These are phyloP conservation scores for Euthynnus affinis DNA, from an alignment of 2,797 vertebrate species.

Conservation along the genomic window DNA sequence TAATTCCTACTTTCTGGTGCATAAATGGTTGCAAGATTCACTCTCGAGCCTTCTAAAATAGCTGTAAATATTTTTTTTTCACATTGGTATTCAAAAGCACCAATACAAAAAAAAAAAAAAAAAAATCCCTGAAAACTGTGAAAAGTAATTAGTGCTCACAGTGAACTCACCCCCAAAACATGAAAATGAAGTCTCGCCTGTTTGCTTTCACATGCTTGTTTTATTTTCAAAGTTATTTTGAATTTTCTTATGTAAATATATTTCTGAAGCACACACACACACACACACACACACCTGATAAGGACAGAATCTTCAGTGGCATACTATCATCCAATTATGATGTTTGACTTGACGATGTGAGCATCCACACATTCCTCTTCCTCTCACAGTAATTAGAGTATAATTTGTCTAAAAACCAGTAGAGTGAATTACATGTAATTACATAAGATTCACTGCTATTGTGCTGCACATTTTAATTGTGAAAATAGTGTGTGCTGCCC, in stretches of 20 bases:
- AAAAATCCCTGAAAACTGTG: background rate
- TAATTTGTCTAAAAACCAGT: background rate
- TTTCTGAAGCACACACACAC: background rate
- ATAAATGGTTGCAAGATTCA: background rate
- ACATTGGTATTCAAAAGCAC: constrained; percentile 1
- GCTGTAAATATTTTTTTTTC: background rate
- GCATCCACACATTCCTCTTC: background rate
- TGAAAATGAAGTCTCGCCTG: background rate
- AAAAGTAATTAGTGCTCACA: constrained; percentile 22
- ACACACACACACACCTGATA: background rate
- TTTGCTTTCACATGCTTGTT: background rate
- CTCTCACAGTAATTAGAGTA: background rate
- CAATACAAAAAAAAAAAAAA: background rate
- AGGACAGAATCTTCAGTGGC: background rate
- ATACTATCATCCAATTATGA: background rate
- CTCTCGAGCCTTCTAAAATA: background rate
- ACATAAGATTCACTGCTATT: background rate
- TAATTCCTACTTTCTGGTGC: background rate
- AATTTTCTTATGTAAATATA: background rate
- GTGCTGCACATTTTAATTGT: background rate
- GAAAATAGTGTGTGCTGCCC: background rate
- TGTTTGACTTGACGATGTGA: background rate
- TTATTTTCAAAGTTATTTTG: background rate
- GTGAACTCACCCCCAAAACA: background rate
- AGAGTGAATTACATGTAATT: background rate